Conservation (phyloP, 2,888 invertebrate species). For the Lasioglossum figueresi region DNA sequence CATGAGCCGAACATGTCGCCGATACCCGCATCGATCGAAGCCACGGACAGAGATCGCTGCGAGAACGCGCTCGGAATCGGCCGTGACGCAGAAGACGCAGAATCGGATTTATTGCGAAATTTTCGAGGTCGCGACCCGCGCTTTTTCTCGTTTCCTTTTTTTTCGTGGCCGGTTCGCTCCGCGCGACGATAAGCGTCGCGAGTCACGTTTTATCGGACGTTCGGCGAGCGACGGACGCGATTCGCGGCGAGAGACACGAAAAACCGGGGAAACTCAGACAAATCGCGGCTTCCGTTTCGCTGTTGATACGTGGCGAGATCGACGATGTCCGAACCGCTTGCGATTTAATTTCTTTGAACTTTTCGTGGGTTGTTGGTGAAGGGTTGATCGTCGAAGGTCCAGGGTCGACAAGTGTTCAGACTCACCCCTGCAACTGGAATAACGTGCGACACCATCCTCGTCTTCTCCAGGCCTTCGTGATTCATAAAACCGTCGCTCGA, state of each 20-base stretch:
- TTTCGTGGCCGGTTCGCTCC: conserved; percentile 46
- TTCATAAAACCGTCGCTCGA: conserved; percentile 75
- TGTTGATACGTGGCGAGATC: neutral
- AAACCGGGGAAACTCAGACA: conserved; percentile 5
- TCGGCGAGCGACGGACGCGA: neutral
- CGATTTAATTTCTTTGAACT: neutral
- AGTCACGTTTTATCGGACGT: conserved; percentile 32
- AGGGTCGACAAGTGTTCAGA: conserved; percentile 10
- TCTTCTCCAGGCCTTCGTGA: conserved; percentile 71
- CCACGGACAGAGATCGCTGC: neutral
- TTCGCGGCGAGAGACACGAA: neutral
- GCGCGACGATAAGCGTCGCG: conserved; percentile 62
- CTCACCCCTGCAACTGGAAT: conserved; percentile 78
- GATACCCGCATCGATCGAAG: neutral
- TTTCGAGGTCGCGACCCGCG: conserved; percentile 77
- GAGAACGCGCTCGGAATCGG: neutral
- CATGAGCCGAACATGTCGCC: neutral
- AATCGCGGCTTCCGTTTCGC: neutral
- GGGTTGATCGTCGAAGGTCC: neutral
- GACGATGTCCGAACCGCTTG: neutral
- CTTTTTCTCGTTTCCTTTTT: conserved; percentile 68
- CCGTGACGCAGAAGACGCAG: conserved; percentile 23
- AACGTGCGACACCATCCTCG: conserved; percentile 79
- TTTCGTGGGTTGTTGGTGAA: neutral
- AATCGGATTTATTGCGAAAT: conserved; percentile 74